Conservation (phyloP, 2,797 vertebrate genomes). For the Danio jaintianensis region DNA sequence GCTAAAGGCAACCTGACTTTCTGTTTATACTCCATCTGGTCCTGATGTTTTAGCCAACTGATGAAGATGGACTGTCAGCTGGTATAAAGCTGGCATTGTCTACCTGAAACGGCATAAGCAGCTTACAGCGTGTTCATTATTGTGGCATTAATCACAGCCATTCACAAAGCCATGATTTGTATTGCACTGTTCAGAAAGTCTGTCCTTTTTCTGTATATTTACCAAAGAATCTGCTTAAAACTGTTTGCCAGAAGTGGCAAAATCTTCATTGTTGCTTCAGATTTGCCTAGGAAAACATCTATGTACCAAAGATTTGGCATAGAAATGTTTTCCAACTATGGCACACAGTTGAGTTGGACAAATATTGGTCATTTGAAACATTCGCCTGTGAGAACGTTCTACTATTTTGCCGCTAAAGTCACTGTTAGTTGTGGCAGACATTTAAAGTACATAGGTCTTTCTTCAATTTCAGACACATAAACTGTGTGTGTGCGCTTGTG, state of each 20-base stretch:
- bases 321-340: not conserved
- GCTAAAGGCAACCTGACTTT: conserved; percentile 37
- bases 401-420: not conserved
- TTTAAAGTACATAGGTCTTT: no score
- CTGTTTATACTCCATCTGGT: conserved; percentile 51
- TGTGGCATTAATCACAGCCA: conserved; percentile 5
- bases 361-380: not conserved
- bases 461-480: no score
- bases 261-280: not conserved
- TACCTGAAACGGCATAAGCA: conserved; percentile 1
- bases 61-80: conserved; percentile 57
- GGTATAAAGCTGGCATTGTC: conserved; percentile 40
- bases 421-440: not conserved
- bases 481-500: no score
- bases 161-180: conserved; percentile 14
- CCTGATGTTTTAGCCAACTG: conserved; percentile 46
- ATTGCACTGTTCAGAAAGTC: not conserved
- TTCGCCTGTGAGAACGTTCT: not conserved
- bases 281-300: not conserved
- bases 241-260: not conserved
- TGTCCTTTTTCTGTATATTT: not conserved
- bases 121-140: not conserved
- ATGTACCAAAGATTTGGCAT: not conserved
- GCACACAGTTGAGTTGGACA: not conserved
- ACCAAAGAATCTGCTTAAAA: not conserved